phyloP scores from a whole-genome alignment of 92 coral and sea anemone genomes.

The Phenganax stokvisi region DNA sequence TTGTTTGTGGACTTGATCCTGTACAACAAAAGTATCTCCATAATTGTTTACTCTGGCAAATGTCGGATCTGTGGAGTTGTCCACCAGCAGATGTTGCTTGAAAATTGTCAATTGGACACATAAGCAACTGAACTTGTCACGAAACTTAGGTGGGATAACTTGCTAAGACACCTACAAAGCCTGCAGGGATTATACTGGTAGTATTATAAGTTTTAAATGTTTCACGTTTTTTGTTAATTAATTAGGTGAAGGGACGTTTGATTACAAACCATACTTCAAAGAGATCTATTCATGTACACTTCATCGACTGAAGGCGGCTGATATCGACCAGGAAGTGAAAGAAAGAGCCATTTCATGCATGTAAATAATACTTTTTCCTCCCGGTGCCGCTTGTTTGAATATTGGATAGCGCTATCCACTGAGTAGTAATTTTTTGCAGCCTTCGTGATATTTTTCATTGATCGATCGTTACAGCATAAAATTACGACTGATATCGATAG shows the following conservation, averaged over 20 bases:
- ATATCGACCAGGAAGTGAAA: slow-evolving; percentile 97
- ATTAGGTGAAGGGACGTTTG: slow-evolving; percentile 46
- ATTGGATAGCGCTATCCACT: too few species aligned
- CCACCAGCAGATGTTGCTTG: too few species aligned
- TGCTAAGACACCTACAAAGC: background rate
- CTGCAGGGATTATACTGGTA: background rate
- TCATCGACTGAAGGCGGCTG: slow-evolving; percentile 88
- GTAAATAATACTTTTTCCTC: slow-evolving; percentile 46
- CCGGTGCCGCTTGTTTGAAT: too few species aligned
- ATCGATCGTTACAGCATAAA: too few species aligned
- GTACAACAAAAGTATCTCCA: too few species aligned
- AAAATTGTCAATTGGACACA: background rate
- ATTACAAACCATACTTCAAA: slow-evolving; percentile 68
- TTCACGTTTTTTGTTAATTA: background rate
- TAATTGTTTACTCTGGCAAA: too few species aligned
- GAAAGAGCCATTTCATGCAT: slow-evolving; percentile 99
- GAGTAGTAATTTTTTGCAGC: too few species aligned
- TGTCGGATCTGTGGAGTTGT: too few species aligned
- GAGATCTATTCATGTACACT: slow-evolving; percentile 83
- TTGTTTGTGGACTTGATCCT: too few species aligned
- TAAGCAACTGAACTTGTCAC: background rate
- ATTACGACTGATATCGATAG: background rate
- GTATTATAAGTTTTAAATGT: background rate
- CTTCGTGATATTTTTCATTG: too few species aligned
- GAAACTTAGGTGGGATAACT: background rate